Evolutionary conservation across 2,797 vertebrate species (phyloP).

Genomic region (Sarcoramphus papa): DNA sequence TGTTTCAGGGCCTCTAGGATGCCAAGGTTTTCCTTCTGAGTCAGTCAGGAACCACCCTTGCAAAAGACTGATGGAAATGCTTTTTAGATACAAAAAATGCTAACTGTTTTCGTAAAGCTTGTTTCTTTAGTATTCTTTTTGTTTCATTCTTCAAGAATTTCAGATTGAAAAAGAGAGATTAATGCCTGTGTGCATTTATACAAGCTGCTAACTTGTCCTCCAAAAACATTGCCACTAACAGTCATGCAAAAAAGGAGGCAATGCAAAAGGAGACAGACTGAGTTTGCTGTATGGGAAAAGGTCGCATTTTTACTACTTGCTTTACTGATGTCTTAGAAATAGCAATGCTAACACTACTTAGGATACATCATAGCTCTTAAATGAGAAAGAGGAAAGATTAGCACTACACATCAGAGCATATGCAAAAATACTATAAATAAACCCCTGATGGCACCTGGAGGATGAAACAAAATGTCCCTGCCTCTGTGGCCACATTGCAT

Average conservation of each 20-base stretch:
- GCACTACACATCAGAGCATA: neutral
- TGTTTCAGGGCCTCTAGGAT: neutral
- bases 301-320: neutral
- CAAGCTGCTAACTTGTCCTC: neutral
- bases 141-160: neutral
- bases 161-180: neutral
- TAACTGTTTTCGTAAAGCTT: neutral
- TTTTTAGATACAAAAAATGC: neutral
- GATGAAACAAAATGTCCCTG: neutral
- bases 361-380: neutral
- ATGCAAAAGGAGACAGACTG: neutral
- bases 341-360: neutral
- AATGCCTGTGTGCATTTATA: neutral
- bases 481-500: rapidly evolving
- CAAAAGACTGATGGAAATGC: neutral
- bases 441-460: neutral
- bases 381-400: neutral
- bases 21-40: neutral
- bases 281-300: neutral
- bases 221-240: neutral
- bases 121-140: neutral
- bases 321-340: neutral
- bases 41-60: neutral
- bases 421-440: neutral
- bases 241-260: neutral